phyloP scores from a whole-genome alignment of 2,113 vertebrate species.

The Dromaius novaehollandiae region DNA sequence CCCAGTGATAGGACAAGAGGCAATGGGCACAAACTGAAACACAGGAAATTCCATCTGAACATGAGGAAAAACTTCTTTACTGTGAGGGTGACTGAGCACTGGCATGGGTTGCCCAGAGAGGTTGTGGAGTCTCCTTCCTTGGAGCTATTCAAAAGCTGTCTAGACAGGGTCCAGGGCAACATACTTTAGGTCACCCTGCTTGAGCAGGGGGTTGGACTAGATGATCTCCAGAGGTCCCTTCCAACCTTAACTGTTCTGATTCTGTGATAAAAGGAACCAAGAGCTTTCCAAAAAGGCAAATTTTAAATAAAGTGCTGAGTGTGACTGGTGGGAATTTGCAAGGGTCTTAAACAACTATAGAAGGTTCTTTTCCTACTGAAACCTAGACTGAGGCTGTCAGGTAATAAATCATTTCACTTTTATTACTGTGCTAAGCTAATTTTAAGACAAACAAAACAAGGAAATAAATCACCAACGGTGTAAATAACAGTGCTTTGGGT shows the following conservation, averaged over 20 bases:
- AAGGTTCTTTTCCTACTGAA: background rate
- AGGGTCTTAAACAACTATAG: background rate
- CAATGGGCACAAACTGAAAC: too few relatives aligned
- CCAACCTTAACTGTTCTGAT: too few relatives aligned
- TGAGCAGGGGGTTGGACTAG: too few relatives aligned
- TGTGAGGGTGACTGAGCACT: too few relatives aligned
- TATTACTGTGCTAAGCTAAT: background rate
- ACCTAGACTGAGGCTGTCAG: background rate
- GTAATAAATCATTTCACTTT: background rate
- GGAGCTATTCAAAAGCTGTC: too few relatives aligned
- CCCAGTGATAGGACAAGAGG: too few relatives aligned
- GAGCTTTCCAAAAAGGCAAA: background rate
- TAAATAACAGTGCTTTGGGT: background rate
- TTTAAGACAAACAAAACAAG: conserved; percentile 3
- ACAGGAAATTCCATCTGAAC: too few relatives aligned
- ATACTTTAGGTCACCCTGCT: too few relatives aligned
- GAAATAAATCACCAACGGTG: background rate
- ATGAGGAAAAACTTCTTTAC: too few relatives aligned
- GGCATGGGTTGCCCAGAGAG: too few relatives aligned
- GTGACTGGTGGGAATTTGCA: background rate
- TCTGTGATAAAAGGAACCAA: background rate
- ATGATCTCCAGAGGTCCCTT: background rate
- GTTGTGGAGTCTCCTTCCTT: too few relatives aligned
- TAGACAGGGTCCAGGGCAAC: too few relatives aligned
- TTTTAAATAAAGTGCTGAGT: background rate